Conservation (phyloP, 2,797 vertebrate genomes). For the Sebastes kiyomatsui region DNA sequence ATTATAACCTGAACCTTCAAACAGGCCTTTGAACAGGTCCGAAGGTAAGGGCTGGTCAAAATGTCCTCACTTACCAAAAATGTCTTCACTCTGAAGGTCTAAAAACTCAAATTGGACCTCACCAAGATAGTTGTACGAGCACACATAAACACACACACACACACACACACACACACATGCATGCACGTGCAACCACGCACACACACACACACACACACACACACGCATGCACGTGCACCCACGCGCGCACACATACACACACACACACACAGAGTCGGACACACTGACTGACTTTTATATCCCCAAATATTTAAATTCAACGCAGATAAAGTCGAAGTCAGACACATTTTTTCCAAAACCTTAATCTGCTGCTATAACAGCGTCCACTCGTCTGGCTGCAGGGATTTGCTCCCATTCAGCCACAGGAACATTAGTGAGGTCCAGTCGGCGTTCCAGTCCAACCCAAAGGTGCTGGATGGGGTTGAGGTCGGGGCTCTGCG, state of each 20-base stretch:
- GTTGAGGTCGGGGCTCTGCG: neutral
- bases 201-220: neutral
- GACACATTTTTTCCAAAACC: neutral
- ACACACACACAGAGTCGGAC: neutral
- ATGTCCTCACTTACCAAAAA: neutral
- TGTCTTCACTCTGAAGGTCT: neutral
- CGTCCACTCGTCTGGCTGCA: neutral
- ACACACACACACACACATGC: neutral
- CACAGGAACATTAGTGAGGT: neutral
- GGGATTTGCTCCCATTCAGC: neutral
- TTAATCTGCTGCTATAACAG: neutral
- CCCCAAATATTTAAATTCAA: neutral
- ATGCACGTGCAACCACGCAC: neutral
- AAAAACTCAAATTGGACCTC: neutral
- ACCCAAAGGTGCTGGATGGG: neutral
- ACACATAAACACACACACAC: neutral
- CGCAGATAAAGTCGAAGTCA: neutral
- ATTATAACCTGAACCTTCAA: neutral
- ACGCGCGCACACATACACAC: neutral
- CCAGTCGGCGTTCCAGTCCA: neutral
- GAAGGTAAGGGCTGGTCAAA: neutral
- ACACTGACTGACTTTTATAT: neutral
- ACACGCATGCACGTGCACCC: neutral
- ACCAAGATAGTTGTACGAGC: neutral
- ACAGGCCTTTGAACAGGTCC: neutral